Conservation (phyloP, 2,113 vertebrate genomes). For the Apistogramma diplotaenia region DNA sequence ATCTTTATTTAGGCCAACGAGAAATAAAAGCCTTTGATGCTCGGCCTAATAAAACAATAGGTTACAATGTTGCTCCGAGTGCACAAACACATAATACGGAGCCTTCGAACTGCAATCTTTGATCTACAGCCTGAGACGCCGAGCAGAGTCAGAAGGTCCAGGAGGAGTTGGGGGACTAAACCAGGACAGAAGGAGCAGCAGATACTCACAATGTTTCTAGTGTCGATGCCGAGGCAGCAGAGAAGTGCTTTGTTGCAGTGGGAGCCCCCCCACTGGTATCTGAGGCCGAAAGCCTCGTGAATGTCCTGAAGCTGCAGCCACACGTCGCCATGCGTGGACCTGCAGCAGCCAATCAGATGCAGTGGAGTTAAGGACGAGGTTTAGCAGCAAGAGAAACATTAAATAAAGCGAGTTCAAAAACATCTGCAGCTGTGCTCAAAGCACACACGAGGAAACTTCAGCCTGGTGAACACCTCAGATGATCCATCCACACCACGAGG, state of each 20-base stretch:
- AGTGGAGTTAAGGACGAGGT: not conserved
- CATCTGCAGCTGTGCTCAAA: not conserved
- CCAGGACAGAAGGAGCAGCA: not conserved
- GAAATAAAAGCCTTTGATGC: too few relatives aligned
- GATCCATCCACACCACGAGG: too few relatives aligned
- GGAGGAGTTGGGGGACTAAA: not conserved
- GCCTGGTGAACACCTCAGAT: too few relatives aligned
- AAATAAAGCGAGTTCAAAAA: not conserved
- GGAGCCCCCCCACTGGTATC: conserved; percentile 97
- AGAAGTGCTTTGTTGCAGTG: conserved; percentile 96
- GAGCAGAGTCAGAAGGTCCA: too few relatives aligned
- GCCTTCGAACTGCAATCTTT: too few relatives aligned
- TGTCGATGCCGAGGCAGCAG: conserved; percentile 96
- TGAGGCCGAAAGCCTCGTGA: conserved; percentile 87
- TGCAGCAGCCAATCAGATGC: conserved; percentile 48
- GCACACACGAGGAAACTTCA: too few relatives aligned
- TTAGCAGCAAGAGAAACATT: not conserved
- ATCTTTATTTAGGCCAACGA: too few relatives aligned
- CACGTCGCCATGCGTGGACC: conserved; percentile 75
- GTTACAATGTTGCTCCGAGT: too few relatives aligned
- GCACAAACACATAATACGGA: too few relatives aligned
- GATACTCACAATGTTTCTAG: conserved; percentile 93
- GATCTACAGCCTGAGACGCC: not conserved
- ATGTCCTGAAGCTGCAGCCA: conserved; percentile 92
- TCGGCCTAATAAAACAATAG: too few relatives aligned